Evolutionary conservation across 2,888 invertebrate genomes (phyloP).

Genomic region (Proisotoma minuta): DNA sequence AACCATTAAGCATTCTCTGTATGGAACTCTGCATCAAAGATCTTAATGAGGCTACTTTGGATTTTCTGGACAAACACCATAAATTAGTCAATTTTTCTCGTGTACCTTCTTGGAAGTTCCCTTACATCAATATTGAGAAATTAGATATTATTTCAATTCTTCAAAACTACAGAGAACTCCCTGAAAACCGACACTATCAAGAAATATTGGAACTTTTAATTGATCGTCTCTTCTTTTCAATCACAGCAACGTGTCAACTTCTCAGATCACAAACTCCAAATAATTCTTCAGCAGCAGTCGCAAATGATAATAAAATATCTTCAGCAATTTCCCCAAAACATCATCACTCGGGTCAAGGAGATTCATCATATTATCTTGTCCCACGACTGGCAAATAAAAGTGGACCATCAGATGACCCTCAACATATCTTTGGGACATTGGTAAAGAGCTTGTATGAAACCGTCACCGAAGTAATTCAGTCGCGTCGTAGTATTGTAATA

Average conservation of each 20-base stretch:
- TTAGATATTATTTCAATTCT: constrained; percentile 25
- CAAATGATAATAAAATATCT: neutral
- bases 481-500: no score
- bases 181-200: constrained; percentile 22
- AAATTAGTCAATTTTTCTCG: constrained; percentile 3
- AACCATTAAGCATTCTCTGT: constrained; percentile 24
- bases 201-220: constrained; percentile 30
- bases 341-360: neutral
- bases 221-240: constrained; percentile 32
- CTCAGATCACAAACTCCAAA: neutral
- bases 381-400: neutral
- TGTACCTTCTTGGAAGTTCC: constrained; percentile 36
- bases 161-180: constrained; percentile 13
- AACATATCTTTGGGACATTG: neutral
- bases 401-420: neutral
- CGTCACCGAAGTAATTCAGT: neutral
- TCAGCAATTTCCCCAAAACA: neutral
- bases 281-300: neutral
- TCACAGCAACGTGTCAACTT: constrained; percentile 20
- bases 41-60: constrained; percentile 23
- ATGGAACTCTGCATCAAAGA: constrained; percentile 33
- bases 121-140: constrained; percentile 27
- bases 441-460: neutral
- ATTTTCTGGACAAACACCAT: constrained; percentile 17
- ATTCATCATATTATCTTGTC: neutral